A percentile compares a stretch with the other conserved stretches of the same genome.
Conservation (phyloP, 2,113 vertebrate genomes). For the Coreoperca whiteheadi region DNA sequence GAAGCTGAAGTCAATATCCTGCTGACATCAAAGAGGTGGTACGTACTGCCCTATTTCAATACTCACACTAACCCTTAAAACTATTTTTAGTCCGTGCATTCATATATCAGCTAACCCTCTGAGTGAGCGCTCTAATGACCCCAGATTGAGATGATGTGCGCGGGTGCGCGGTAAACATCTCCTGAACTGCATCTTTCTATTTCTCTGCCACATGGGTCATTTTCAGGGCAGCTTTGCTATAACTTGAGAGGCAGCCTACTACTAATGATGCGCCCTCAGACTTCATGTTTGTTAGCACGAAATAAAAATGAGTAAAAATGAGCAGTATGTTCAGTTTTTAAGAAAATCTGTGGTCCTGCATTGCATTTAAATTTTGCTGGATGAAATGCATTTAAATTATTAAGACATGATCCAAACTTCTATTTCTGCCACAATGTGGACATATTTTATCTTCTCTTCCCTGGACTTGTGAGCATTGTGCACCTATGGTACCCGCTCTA, state of each 20-base stretch:
- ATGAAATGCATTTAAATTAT: not conserved
- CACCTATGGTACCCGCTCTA: not conserved
- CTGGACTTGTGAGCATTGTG: not conserved
- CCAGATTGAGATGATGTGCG: constrained; percentile 34
- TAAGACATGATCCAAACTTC: not conserved
- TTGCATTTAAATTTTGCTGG: not conserved
- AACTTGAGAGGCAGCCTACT: constrained; percentile 1
- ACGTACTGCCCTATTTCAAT: constrained; percentile 56
- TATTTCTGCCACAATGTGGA: not conserved
- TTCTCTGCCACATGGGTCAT: not conserved
- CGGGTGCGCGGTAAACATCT: constrained; percentile 48
- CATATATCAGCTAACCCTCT: constrained; percentile 42
- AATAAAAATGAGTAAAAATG: constrained; percentile 11
- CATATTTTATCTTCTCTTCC: not conserved
- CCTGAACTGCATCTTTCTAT: constrained; percentile 34
- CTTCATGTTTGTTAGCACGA: constrained; percentile 11
- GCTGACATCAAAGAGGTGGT: constrained; percentile 68
- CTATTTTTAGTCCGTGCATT: constrained; percentile 47
- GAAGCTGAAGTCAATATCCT: constrained; percentile 55
- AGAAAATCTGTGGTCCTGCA: not conserved
- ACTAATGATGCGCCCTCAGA: constrained; percentile 25
- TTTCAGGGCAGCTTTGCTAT: constrained; percentile 20
- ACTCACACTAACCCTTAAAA: constrained; percentile 32
- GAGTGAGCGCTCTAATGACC: constrained; percentile 60
- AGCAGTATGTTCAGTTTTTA: not conserved